A percentile compares a stretch with the other conserved stretches of the same genome.
Conservation (phyloP, 1,140 invertebrate species). For the Aphaenogaster rudis region DNA sequence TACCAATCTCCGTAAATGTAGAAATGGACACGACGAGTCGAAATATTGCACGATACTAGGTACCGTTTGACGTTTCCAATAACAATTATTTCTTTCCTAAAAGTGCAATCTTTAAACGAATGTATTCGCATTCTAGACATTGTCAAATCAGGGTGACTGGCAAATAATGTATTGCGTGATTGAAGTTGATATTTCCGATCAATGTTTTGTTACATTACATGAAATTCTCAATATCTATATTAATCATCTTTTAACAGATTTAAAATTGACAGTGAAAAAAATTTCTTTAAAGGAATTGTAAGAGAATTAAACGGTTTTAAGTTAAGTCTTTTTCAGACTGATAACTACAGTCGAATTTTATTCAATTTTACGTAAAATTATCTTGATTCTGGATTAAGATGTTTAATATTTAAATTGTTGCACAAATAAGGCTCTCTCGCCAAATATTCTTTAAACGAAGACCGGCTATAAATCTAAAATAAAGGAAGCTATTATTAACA, state of each 20-base stretch:
- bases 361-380: background rate
- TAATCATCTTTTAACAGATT: background rate
- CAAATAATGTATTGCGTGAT: background rate
- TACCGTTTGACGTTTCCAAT: background rate
- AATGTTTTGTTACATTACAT: background rate
- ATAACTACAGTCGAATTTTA: background rate
- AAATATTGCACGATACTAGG: conserved; percentile 22
- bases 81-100: conserved; percentile 15
- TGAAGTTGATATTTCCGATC: background rate
- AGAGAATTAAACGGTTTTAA: background rate
- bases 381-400: background rate
- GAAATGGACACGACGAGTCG: conserved; percentile 46
- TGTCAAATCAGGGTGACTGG: background rate
- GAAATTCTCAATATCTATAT: background rate
- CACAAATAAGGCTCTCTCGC: background rate
- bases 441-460: background rate
- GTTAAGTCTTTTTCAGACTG: background rate
- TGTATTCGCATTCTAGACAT: background rate
- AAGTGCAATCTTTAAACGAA: background rate
- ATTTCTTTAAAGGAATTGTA: background rate
- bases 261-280: background rate
- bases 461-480: conserved; percentile 17
- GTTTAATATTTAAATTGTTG: background rate
- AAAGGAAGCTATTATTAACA: conserved; percentile 23
- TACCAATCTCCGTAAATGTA: conserved; percentile 32